Evolutionary conservation across 2,888 invertebrate genomes (phyloP), one percentile per base, ranked within the genome.

Genomic region (Lepidocyrtinus sp.): DNA sequence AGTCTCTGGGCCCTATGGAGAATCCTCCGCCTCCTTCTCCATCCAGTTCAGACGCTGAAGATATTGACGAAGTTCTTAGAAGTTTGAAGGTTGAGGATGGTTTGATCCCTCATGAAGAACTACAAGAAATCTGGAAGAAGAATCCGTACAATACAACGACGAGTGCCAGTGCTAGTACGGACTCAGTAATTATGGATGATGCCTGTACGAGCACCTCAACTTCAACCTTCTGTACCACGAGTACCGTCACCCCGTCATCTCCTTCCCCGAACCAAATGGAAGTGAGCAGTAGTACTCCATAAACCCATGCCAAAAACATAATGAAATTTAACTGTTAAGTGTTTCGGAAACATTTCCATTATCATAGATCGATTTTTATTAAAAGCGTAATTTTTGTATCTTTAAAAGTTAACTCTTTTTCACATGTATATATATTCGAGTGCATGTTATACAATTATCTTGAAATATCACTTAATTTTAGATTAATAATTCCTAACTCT

Each of bases 1-100:
- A 73, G 1, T 68, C 7, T 55, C 59, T 79, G 0, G 78, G 78
- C 50, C 78, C 78, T 15, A 19, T 79, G 1, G 26, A 1, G 21
- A 63, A 62, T 72, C 65, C 70, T 17, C 71, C 74, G 1, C 15
- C 25, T 21, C 59, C 59, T 50, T 7, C 50, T 17, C 50, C 50
- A 50, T 50, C 50, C 50, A 50, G 15, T 7, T 12, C 50, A 2
- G 5, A 36, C 36, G 12, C 50, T 50, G 15, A 36, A 50, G 15
- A 50, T 50, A 2, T 2, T 50, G 50, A 50, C 50, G 36, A 36
- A 12, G 5, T 12, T n/a, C n/a, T 12, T 3, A 12, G n/a, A 12
- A 26, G 46, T 67, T 19, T 67, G 21, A 45, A n/a, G 2, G 19
- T 27, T n/a, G 61, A 70, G n/a, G 27, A 67, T 15, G 62, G 17